A percentile compares a stretch with the other conserved stretches of the same genome.
phyloP scores from a whole-genome alignment of 2,888 invertebrate genomes.

The Acheta domesticus region DNA sequence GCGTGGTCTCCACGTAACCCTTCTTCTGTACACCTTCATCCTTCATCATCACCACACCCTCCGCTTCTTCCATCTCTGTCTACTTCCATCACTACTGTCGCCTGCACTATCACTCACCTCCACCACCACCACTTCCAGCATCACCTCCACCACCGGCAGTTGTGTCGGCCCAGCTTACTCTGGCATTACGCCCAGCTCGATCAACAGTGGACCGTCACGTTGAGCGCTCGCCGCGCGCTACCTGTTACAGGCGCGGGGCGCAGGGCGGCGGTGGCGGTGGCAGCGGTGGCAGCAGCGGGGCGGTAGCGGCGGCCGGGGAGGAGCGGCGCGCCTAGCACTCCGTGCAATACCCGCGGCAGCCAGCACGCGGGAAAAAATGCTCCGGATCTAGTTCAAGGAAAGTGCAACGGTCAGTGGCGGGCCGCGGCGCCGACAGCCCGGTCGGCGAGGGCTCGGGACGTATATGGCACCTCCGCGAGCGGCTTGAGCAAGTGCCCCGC shows the following conservation, averaged over 20 bases:
- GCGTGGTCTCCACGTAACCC: too few relatives aligned
- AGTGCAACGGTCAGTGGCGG: background rate
- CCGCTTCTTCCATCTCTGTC: too few relatives aligned
- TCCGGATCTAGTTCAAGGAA: conserved; percentile 18
- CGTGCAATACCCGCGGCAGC: background rate
- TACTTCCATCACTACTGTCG: too few relatives aligned
- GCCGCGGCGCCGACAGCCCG: background rate
- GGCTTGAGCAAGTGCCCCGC: background rate
- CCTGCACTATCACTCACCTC: too few relatives aligned
- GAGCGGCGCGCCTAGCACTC: too few relatives aligned
- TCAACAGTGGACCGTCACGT: background rate
- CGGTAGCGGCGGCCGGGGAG: background rate
- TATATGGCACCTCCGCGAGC: conserved; percentile 7
- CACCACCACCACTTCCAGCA: too few relatives aligned
- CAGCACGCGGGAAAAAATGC: background rate
- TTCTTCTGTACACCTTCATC: too few relatives aligned
- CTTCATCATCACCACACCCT: too few relatives aligned
- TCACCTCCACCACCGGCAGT: too few relatives aligned
- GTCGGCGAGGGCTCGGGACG: background rate
- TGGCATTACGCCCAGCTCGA: background rate
- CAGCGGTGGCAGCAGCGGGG: too few relatives aligned
- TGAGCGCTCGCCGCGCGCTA: background rate
- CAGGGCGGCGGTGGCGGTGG: background rate
- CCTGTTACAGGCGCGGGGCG: background rate
- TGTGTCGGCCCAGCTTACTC: too few relatives aligned